Evolutionary conservation across 2,888 invertebrate species (phyloP).

Genomic region (Byasa hedistus): DNA sequence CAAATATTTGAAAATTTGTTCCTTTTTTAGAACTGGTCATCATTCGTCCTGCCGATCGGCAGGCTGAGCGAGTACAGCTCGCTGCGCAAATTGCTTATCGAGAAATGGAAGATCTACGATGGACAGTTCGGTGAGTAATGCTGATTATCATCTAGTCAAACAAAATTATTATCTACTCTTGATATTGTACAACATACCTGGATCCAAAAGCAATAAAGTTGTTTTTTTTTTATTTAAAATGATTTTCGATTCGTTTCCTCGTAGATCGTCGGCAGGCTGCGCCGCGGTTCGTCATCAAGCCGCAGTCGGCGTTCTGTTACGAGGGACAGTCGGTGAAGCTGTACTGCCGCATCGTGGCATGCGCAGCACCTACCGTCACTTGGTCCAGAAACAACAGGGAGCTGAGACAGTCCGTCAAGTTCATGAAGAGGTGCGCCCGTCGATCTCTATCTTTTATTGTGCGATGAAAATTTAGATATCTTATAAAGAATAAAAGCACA

Average conservation of each 20-base stretch:
- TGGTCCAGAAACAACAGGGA: slow-evolving; percentile 97
- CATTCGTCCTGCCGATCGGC: slow-evolving; percentile 96
- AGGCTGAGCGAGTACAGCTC: slow-evolving; percentile 98
- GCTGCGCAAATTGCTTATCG: slow-evolving; percentile 95
- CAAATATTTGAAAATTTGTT: background rate
- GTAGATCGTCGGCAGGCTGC: slow-evolving; percentile 97
- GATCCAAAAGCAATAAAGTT: background rate
- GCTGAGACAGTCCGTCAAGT: slow-evolving; percentile 97
- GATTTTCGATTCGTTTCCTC: background rate
- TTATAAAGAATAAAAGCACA: too few relatives aligned
- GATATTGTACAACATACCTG: slow-evolving; percentile 1
- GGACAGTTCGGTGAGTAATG: slow-evolving; percentile 90
- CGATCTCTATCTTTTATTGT: background rate
- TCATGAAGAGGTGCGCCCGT: slow-evolving; percentile 90
- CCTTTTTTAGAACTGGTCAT: slow-evolving; percentile 71
- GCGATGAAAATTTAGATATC: too few relatives aligned
- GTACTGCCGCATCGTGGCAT: slow-evolving; percentile 97
- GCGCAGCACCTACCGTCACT: slow-evolving; percentile 95
- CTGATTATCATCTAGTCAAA: background rate
- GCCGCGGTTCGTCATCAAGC: slow-evolving; percentile 98
- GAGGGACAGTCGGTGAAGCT: slow-evolving; percentile 99
- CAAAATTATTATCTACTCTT: too few relatives aligned
- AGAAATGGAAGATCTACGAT: slow-evolving; percentile 98
- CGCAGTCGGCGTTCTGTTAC: slow-evolving; percentile 96
- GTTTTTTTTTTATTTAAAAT: background rate